Evolutionary conservation across 2,113 vertebrate genomes (phyloP), one percentile per base, ranked within the genome.

Genomic region (Cavia aperea): DNA sequence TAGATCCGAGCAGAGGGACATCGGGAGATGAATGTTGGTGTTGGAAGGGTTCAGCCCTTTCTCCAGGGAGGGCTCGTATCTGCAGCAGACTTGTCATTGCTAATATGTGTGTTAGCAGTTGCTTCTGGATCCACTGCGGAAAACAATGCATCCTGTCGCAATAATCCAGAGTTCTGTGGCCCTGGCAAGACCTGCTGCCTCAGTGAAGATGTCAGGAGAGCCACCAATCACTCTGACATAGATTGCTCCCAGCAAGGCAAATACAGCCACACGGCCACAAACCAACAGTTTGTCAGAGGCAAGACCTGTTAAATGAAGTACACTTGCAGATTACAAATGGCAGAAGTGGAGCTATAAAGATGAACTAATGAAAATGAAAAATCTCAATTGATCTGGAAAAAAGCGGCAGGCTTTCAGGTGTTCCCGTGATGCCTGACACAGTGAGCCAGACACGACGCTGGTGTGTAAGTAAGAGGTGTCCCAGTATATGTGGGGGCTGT

Each of bases 141-240:
- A 98, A 98, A 99, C 99, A 98, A 99, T 99, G 99, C 99, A 99
- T 97, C 99, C 99, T 87, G 99, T 99, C 97, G 97, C 98, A 96
- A 97, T 92, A 99, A 98, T 85, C 97, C 98, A 92, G 98, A 98
- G 94, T 99, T 98, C 98, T 99, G 99, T 97, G 98, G 99, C 97
- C 98, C 97, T 1, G 98, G 98, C 97, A 98, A 99, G 97, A 98
- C 98, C 79, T 99, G 99, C 26, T 99, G 99, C 96, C 98, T 99
- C 26, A 98, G 96, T 2, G 98, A 99, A 95, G 99, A 99, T 88
- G 97, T 96, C 63, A 98, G 98, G 97, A 99, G 98, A 97, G 97
- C 98, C 0, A 94, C 98, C 0, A 97, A 98, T 78, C 99, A 99
- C 97, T 99, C 99, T 96, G 98, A 99, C 96, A 97, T 99, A 91